Base-by-base conservation (phyloP, 2,797 vertebrate genomes). In the Tragopan temminckii region DNA sequence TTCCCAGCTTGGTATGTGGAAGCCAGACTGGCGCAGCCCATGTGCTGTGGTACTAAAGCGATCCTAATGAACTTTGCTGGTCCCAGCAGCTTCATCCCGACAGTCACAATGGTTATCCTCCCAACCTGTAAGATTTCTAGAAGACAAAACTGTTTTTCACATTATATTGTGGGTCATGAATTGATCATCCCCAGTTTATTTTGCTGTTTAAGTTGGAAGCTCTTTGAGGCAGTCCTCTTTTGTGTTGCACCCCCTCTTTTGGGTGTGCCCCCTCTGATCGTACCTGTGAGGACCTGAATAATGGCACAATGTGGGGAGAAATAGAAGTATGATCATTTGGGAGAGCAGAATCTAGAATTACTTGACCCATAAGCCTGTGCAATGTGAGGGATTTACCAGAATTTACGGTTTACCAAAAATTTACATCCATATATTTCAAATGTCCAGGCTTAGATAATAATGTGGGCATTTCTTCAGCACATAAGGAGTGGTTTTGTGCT, bases 401-500 rank as follows among this genome's bases (percentile, higher is more conserved):
- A 79, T 72, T 61, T 52, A 21, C 23, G 61, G 1, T 85, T 89
- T 76, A 33, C 43, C 59, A 50, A 42, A 45, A 63, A 36, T 8
- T 59, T 31, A n/a, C 52, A 42, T 35, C 31, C 29, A 3, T 74
- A 2, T 69, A 7, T 89, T 89, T 89, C 38, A 76, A 72, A 61
- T 83, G 43, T 36, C 40, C 68, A 64, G 67, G 43, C 40, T 38
- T 76, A 64, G 40, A 50, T 57, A 27, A 18, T 61, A 58, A 61
- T n/a, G 33, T 11, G 0, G 1, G 29, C 33, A 72, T 78, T 89
- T 95, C 27, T 63, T 91, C 66, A 76, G 55, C 46, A 23, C 61
- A 69, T 17, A n/a, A 72, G 31, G 72, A 85, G 82, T 62, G 12
- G 58, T 76, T 93, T 74, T 93, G 53, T 79, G 74, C 85, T 96